Percentiles rank a stretch among this genome's conserved stretches.
These are phyloP conservation scores for Aegithalos caudatus DNA, from an alignment of 2,113 vertebrate genomes.

Conservation along the genomic window DNA sequence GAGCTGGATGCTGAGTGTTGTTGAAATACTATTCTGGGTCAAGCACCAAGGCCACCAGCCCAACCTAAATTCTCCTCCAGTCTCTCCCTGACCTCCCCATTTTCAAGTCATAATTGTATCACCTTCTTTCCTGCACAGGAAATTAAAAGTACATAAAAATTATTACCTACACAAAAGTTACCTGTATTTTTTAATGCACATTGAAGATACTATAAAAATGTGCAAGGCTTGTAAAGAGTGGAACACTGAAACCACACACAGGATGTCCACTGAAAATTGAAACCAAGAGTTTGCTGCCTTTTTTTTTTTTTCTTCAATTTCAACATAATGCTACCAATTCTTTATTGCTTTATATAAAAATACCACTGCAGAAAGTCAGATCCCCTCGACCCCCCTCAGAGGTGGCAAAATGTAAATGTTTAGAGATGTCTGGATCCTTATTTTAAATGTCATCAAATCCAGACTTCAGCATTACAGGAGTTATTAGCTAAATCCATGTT, in stretches of 20 bases:
- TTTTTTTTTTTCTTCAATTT: background rate
- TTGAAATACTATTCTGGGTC: background rate
- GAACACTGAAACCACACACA: background rate
- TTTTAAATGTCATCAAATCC: slow-evolving; percentile 66
- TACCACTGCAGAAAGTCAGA: slow-evolving; percentile 24
- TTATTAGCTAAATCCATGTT: slow-evolving; percentile 36
- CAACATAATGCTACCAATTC: background rate
- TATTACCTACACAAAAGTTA: background rate
- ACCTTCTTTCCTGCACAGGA: background rate
- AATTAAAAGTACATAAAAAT: background rate
- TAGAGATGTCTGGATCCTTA: slow-evolving; percentile 12
- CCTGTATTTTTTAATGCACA: background rate
- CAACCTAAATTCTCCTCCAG: background rate
- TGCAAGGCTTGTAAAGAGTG: background rate
- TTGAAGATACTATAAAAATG: background rate
- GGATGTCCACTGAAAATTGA: background rate
- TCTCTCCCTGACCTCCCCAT: background rate
- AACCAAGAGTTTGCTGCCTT: background rate
- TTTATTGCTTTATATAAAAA: slow-evolving; percentile 19
- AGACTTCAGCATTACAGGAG: slow-evolving; percentile 17
- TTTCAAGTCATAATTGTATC: background rate
- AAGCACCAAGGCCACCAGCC: background rate
- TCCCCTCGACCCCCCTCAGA: slow-evolving; percentile 27
- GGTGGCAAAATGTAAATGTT: slow-evolving; percentile 15
- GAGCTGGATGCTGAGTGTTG: background rate